Base-by-base conservation (phyloP, 2,888 invertebrate genomes). In the Thumatha senex region DNA sequence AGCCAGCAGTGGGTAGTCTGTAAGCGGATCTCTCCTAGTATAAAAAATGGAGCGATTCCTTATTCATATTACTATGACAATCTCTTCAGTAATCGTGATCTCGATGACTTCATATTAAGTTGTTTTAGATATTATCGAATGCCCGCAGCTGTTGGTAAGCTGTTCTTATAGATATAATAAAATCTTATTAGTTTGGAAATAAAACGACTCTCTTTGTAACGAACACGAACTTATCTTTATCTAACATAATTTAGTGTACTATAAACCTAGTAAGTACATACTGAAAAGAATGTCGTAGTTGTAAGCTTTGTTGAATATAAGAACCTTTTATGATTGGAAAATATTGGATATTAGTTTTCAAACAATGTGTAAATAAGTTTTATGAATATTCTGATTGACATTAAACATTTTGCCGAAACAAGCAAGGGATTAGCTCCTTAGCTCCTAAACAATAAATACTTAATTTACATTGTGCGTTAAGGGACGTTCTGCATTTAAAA, bases 101-200 rank as follows among this genome's bases (percentile, higher is more conserved):
- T 24, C 40, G 51, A 34, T 56, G 61, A 72, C 68, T 66, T 59
- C 56, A 62, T 46, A 46, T 54, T 52, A 52, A 48, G 31, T 55
- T 54, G 49, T 51, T 68, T 59, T 54, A 33, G 53, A 40, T 49
- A 40, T 46, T 54, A 64, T 56, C 65, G 50, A 56, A 39, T 39
- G 51, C 36, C 48, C 54, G 53, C 54, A 51, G 54, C 18, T 10
- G 42, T 41, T 42, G 18, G 14, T 14, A 36, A 24, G 18, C 18
- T 24, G 18, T 5, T 24, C 18, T 24, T 24, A 24, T 24, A 24
- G 18, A 4, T 5, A 5, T 24, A 24, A 24, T 24, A 24, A 24
- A 24, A 24, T 5, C 18, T 24, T 24, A 4, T 2, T 24, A 24
- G 18, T 24, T 24, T 24, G 18, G 3, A 24, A 24, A 24, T 24